Evolutionary conservation across 2,888 invertebrate genomes (phyloP), one percentile per base, ranked within the genome.

Genomic region (Pandemis cinnamomeana): DNA sequence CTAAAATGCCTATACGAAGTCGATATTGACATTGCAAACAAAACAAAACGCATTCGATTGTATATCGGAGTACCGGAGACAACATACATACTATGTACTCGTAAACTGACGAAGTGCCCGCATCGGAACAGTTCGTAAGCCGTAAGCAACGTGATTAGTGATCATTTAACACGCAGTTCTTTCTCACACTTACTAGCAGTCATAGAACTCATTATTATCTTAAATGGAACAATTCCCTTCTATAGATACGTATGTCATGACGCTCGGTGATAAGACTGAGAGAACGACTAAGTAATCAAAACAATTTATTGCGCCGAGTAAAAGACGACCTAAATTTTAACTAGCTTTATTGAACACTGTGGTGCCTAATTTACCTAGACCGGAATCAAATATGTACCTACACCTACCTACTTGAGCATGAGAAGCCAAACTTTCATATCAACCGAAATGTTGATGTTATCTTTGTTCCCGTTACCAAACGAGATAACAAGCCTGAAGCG

Each of bases 371-470:
- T 61, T 73, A 66, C 42, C 48, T 70, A 58, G 11, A 78, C 76
- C 73, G 71, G 70, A 69, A 72, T 58, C 69, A 72, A 71, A 77
- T 36, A 36, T 4, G 27, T 36, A 71, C 72, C 71, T 81, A 80
- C 0, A 81, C 76, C 66, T 80, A 78, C 78, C 80, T 80, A 75
- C 70, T 75, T 72, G 53, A 76, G 83, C 82, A 76, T 79, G 80
- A 83, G 84, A 85, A 85, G 84, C 86, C 89, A 87, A 87, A 87
- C 83, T 81, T 80, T 80, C 76, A 81, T 89, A 89, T 89, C 87
- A 83, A 80, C 79, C 78, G 86, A 88, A 90, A 87, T 83, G 83
- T 86, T 85, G 79, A 89, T 88, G 87, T 91, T 93, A 93, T 93
- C 91, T 86, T 81, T 79, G 83, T 85, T 80, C 81, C 80, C 85